A percentile compares a stretch with the other conserved stretches of the same genome.
Evolutionary conservation across 2,888 invertebrate species (phyloP).

Genomic region (Callyntrura guangdongensis): DNA sequence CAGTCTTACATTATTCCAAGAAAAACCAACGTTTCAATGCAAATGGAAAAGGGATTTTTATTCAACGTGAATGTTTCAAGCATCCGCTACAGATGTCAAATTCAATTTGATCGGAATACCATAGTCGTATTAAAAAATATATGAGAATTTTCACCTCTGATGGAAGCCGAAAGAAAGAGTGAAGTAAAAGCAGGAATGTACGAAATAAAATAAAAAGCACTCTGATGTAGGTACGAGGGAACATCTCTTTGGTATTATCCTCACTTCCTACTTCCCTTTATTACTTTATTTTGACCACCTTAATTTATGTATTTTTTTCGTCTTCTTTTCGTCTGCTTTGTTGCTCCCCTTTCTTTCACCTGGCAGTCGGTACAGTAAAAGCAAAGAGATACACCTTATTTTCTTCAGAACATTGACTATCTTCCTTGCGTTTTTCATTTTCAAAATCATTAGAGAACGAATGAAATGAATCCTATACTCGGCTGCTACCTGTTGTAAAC

Average conservation of each 20-base stretch:
- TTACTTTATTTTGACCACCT: neutral
- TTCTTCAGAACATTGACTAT: neutral
- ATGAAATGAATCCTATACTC: neutral
- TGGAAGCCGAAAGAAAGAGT: neutral
- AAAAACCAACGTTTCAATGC: too few relatives aligned
- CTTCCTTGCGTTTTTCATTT: slow-evolving; percentile 30
- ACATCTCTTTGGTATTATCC: neutral
- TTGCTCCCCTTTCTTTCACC: slow-evolving; percentile 30
- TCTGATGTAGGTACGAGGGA: neutral
- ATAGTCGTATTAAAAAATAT: slow-evolving; percentile 11
- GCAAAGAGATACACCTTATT: neutral
- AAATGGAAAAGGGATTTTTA: too few relatives aligned
- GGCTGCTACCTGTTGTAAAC: slow-evolving; percentile 77
- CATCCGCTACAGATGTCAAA: neutral
- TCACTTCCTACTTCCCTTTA: neutral
- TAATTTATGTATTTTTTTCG: neutral
- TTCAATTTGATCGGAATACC: slow-evolving; percentile 10
- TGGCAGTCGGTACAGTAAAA: slow-evolving; percentile 2
- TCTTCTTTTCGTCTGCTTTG: neutral
- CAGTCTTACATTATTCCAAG: too few relatives aligned
- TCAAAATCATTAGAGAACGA: slow-evolving; percentile 1
- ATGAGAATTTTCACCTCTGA: slow-evolving; percentile 71
- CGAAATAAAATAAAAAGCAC: neutral
- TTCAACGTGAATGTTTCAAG: too few relatives aligned
- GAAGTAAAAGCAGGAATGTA: neutral